These are phyloP conservation scores for Scortum barcoo DNA, from an alignment of 2,113 vertebrate species.

Conservation along the genomic window DNA sequence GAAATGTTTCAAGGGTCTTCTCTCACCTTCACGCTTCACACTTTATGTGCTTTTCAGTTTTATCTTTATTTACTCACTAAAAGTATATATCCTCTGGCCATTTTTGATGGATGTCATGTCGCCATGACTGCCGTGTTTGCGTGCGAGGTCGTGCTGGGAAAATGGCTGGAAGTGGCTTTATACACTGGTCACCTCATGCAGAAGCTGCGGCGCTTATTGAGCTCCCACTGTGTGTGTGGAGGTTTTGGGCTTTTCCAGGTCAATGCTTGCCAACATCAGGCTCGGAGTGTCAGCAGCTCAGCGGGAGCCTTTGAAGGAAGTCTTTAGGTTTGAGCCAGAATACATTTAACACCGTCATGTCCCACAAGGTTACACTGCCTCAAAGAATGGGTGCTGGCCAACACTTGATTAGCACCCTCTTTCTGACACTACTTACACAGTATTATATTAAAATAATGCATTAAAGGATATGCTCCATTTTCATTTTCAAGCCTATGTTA, in stretches of 20 bases:
- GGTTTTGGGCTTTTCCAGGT: constrained; percentile 71
- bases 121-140: not conserved
- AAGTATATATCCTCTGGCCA: not conserved
- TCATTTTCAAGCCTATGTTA: constrained; percentile 1
- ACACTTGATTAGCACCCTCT: not conserved
- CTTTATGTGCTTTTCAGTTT: constrained; percentile 35
- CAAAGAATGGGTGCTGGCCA: not conserved
- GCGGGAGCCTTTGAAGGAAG: constrained; percentile 56
- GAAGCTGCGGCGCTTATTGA: constrained; percentile 40
- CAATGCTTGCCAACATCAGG: constrained; percentile 62
- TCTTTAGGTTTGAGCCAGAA: constrained; percentile 44
- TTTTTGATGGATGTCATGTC: constrained; percentile 31
- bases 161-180: constrained; percentile 37
- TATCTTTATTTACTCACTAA: constrained; percentile 16
- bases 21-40: constrained; percentile 37
- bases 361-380: constrained; percentile 44
- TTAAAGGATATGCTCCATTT: not conserved
- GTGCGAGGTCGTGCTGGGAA: constrained; percentile 30
- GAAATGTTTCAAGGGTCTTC: not conserved
- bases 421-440: not conserved
- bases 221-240: constrained; percentile 47
- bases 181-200: constrained; percentile 27
- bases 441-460: not conserved
- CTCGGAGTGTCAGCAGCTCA: constrained; percentile 51
- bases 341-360: constrained; percentile 53